These are phyloP conservation scores for Rapana venosa DNA, from an alignment of 2,888 invertebrate species.

Conservation along the genomic window DNA sequence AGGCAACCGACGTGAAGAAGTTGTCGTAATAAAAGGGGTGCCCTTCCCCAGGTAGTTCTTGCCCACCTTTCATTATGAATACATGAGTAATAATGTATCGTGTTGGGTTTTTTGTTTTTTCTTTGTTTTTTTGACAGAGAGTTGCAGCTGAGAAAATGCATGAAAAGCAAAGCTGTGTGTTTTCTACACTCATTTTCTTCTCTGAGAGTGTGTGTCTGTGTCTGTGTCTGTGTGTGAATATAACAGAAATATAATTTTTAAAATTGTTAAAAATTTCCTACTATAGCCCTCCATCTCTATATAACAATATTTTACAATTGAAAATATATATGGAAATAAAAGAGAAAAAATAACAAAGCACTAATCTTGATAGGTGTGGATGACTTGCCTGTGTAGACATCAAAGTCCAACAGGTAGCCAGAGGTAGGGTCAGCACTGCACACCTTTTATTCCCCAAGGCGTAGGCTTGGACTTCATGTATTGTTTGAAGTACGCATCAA, in stretches of 20 bases:
- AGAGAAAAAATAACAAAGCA: neutral
- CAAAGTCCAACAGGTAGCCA: conserved; percentile 43
- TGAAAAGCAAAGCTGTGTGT: neutral
- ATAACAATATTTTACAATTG: too few species aligned
- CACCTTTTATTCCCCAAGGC: conserved; percentile 45
- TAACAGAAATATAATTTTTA: too few species aligned
- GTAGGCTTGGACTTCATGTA: conserved; percentile 40
- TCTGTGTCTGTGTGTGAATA: too few species aligned
- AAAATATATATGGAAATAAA: too few species aligned
- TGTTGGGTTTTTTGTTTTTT: too few species aligned
- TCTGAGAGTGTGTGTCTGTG: neutral
- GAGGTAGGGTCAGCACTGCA: conserved; percentile 31
- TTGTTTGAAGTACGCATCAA: conserved; percentile 19
- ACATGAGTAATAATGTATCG: too few species aligned
- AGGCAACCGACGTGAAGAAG: conserved; percentile 31
- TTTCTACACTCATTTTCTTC: neutral
- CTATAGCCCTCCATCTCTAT: too few species aligned
- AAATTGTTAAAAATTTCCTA: too few species aligned
- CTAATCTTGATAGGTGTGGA: neutral
- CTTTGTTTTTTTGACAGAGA: too few species aligned
- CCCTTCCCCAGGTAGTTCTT: conserved; percentile 32
- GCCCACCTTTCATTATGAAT: conserved; percentile 34
- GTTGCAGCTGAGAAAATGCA: too few species aligned
- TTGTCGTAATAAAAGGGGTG: conserved; percentile 43
- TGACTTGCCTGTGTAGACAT: conserved; percentile 41